Conservation (phyloP, 2,113 vertebrate species). For the Orthonyx spaldingii region DNA sequence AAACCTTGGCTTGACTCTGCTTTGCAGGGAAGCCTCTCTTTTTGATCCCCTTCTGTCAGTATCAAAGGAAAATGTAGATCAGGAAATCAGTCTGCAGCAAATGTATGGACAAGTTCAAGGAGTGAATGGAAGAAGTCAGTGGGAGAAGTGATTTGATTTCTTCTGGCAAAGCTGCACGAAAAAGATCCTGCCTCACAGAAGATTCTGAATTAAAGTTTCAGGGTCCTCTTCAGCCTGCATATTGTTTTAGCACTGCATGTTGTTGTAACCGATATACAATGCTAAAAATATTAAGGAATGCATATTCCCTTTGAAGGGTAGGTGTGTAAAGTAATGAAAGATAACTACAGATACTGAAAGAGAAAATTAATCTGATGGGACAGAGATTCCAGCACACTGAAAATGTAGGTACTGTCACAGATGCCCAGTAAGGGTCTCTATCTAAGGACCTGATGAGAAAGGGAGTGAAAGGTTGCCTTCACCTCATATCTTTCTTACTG, state of each 20-base stretch:
- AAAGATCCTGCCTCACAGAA: background rate
- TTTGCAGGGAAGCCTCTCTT: background rate
- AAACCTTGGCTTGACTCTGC: background rate
- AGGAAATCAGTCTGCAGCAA: background rate
- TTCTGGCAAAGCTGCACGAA: background rate
- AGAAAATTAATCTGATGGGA: background rate
- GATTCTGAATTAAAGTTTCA: background rate
- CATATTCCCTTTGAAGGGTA: background rate
- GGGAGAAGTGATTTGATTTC: background rate
- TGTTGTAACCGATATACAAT: background rate
- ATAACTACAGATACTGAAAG: background rate
- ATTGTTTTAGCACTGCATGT: background rate
- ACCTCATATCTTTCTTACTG: fast-evolving
- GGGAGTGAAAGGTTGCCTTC: background rate
- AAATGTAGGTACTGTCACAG: background rate
- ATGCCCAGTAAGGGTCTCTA: fast-evolving
- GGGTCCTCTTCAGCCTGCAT: background rate
- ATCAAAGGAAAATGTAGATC: constrained; percentile 18
- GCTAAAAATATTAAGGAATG: background rate
- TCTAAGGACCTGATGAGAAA: background rate
- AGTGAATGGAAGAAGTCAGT: background rate
- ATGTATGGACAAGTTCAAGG: background rate
- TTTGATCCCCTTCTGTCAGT: background rate
- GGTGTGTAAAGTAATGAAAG: background rate
- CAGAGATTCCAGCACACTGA: background rate